Base-by-base conservation (phyloP, 30 jellyfish, hydroid and myxozoan genomes). In the Haliclystus octoradiatus region DNA sequence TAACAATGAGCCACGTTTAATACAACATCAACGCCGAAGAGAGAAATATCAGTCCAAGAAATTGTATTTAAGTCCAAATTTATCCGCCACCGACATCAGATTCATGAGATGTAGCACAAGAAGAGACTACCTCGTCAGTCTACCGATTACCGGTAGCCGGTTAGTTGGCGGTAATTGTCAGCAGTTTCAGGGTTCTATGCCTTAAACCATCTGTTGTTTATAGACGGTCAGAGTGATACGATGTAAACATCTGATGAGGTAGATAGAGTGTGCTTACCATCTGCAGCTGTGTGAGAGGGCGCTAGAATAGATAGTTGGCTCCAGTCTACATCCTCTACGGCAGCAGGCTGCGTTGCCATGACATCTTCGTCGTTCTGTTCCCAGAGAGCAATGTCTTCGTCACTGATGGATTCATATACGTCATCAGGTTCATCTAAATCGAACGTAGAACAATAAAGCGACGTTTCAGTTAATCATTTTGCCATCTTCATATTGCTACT, bases 301-400 rank as follows among this genome's bases (percentile, higher is more conserved):
- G 85, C 71, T 26, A 84, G 71, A 63, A 81, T 81, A 12, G 95
- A 79, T 66, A 87, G 72, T 33, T 85, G 75, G 60, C 88, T 70
- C 97, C 97, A 87, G 74, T 87, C 97, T 3, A 87, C 75, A 31
- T 87, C 94, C 46, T 79, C 83, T 24, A 87, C 87, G 1, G 86
- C 27, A 34, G 94, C 94, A 33, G 97, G 97, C 57, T 87, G 77
- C 62, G 69, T 49, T 7, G 69, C 33, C 40, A 77, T 77, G 23
- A 63, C 40, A 30, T 65, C 85, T 29, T 87, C 97, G 27, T 79
- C 81, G 33, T 68, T 68, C 32, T 71, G 94, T 3, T 87, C 97
- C 26, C 79, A 87, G 69, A 87, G 71, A 47, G 79, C 97, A 22
- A 87, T 72, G 29, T 87, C 97, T 24, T 87, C 97, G 62, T 87